Conservation (phyloP, 2,113 vertebrate genomes). For the Microcebus ravelobensis region DNA sequence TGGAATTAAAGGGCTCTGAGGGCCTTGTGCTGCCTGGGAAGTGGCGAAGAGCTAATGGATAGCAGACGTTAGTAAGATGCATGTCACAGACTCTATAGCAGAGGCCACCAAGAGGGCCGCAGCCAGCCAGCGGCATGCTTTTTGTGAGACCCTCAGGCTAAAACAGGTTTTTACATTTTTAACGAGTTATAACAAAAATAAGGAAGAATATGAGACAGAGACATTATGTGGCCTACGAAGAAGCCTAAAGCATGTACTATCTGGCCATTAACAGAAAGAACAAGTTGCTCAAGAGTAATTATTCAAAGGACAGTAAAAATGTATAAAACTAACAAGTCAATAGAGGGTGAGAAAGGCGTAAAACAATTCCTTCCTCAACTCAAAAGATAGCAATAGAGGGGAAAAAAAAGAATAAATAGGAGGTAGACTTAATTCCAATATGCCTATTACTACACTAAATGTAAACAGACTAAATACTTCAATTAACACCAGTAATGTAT, state of each 20-base stretch:
- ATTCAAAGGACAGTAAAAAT: not conserved
- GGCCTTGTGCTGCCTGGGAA: accelerated
- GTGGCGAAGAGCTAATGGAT: not conserved
- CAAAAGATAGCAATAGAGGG: not conserved
- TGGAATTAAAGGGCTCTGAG: not conserved
- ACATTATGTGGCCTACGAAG: too few relatives aligned
- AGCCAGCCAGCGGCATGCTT: not conserved
- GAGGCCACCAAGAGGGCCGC: not conserved
- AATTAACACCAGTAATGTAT: not conserved
- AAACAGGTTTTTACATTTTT: not conserved
- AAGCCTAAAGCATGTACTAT: accelerated
- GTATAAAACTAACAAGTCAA: not conserved
- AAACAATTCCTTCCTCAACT: not conserved
- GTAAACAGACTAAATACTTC: not conserved
- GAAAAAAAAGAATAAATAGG: not conserved
- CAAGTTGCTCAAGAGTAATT: not conserved
- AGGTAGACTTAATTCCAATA: not conserved
- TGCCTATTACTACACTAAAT: not conserved
- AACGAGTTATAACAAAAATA: not conserved
- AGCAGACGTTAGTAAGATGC: not conserved
- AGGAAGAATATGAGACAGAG: not conserved
- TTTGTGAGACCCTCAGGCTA: not conserved
- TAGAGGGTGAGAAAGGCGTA: not conserved
- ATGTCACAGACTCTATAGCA: not conserved
- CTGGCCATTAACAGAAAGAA: not conserved